phyloP scores from a whole-genome alignment of 2,797 vertebrate genomes.

The Percopsis omiscomaycus region DNA sequence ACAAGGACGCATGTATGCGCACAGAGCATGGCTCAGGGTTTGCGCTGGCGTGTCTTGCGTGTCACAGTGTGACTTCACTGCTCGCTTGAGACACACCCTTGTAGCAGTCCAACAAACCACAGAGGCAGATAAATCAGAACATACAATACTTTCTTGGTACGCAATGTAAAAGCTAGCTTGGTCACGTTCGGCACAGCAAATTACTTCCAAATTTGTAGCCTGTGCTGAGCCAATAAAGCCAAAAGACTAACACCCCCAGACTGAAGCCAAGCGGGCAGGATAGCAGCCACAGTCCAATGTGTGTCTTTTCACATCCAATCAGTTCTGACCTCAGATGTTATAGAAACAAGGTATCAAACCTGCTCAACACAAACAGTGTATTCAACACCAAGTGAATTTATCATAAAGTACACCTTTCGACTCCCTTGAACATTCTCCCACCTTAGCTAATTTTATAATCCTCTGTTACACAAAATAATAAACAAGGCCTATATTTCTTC shows the following conservation, averaged over 20 bases:
- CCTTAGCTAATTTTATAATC: conserved; percentile 18
- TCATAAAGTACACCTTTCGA: conserved; percentile 23
- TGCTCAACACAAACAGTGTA: conserved; percentile 18
- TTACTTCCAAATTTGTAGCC: conserved; percentile 52
- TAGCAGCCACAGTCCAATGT: conserved; percentile 32
- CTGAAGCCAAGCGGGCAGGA: conserved; percentile 39
- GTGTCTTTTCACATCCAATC: conserved; percentile 32
- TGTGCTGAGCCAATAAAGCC: conserved; percentile 33
- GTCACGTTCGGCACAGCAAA: conserved; percentile 34
- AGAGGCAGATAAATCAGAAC: conserved; percentile 9
- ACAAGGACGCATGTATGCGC: conserved; percentile 10
- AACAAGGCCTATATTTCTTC: conserved; percentile 22
- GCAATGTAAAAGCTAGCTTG: conserved; percentile 22
- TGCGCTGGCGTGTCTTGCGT: conserved; percentile 32
- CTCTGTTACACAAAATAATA: conserved; percentile 25
- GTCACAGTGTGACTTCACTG: conserved; percentile 40
- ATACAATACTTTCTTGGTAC: conserved; percentile 16
- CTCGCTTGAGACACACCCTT: conserved; percentile 25
- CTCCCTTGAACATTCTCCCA: conserved; percentile 16
- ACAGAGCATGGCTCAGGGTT: conserved; percentile 29
- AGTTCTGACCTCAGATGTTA: conserved; percentile 25
- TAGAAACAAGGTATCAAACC: conserved; percentile 24
- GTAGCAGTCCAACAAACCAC: conserved; percentile 8
- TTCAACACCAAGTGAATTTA: conserved; percentile 1
- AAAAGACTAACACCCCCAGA: conserved; percentile 25